These are phyloP conservation scores for Cairina moschata DNA, from an alignment of 2,113 vertebrate species.

Conservation along the genomic window DNA sequence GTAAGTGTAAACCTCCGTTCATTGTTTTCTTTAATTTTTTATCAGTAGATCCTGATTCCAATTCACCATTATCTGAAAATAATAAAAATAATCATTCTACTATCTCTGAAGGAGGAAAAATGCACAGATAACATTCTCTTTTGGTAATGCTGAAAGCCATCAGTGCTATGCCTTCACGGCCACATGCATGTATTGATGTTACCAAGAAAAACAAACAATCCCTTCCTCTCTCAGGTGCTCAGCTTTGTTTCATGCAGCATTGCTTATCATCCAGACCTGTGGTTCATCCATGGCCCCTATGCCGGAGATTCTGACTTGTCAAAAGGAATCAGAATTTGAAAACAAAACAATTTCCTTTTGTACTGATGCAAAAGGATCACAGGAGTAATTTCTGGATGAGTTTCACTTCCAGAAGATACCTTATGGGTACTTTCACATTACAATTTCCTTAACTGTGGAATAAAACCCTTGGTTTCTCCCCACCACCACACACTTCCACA, in stretches of 20 bases:
- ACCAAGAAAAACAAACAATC: background rate
- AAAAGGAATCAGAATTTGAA: background rate
- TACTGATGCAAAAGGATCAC: background rate
- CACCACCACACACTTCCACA: background rate
- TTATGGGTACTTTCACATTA: background rate
- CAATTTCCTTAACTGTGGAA: background rate
- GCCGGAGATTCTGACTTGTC: background rate
- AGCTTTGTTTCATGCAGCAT: background rate
- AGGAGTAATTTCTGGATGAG: background rate
- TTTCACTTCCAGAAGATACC: background rate
- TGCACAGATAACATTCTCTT: background rate
- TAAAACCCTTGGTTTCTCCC: background rate
- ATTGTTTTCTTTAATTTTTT: background rate
- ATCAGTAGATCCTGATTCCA: background rate
- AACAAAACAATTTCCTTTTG: background rate
- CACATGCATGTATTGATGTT: background rate
- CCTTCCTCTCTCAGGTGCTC: background rate
- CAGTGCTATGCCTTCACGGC: background rate
- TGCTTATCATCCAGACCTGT: background rate
- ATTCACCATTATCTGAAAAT: background rate
- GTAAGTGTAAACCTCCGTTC: background rate
- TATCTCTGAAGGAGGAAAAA: background rate
- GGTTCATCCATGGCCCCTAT: background rate
- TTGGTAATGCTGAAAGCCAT: background rate
- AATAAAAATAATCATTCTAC: background rate